A percentile compares a stretch with the other conserved stretches of the same genome.
phyloP scores from a whole-genome alignment of 2,113 vertebrate species.

The Python bivittatus region DNA sequence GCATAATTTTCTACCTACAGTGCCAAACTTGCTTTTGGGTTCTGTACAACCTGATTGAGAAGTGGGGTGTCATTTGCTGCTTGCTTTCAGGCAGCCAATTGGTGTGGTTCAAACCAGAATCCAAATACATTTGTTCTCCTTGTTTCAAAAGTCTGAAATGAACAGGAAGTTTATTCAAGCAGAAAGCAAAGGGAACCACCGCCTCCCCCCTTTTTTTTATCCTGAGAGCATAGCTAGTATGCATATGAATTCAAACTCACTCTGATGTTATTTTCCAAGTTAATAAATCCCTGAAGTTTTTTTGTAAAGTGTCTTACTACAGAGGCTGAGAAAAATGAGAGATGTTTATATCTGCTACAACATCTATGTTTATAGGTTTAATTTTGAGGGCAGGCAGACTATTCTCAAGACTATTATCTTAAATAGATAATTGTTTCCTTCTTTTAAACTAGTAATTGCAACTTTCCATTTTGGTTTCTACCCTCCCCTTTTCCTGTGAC shows the following conservation, averaged over 20 bases:
- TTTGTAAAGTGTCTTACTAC: neutral
- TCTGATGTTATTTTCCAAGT: neutral
- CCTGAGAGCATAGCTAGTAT: neutral
- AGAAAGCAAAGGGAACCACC: neutral
- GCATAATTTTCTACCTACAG: neutral
- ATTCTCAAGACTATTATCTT: constrained; percentile 23
- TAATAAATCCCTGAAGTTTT: neutral
- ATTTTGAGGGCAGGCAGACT: constrained; percentile 12
- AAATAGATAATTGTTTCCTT: constrained; percentile 50
- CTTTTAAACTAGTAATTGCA: constrained; percentile 31
- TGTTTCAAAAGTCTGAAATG: neutral
- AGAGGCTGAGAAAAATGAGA: neutral
- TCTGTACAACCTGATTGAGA: neutral
- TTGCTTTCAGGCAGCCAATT: neutral
- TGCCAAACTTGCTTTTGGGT: neutral
- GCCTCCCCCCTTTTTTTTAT: neutral
- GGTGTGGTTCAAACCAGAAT: neutral
- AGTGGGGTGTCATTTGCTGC: neutral
- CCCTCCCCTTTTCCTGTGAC: neutral
- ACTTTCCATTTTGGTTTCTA: constrained; percentile 22
- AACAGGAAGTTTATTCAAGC: neutral
- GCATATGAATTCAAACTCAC: neutral
- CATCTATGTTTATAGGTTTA: neutral
- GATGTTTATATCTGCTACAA: constrained; percentile 10
- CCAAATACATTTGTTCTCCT: neutral